phyloP scores from a whole-genome alignment of 2,888 invertebrate genomes.

The Tipula lateralis region DNA sequence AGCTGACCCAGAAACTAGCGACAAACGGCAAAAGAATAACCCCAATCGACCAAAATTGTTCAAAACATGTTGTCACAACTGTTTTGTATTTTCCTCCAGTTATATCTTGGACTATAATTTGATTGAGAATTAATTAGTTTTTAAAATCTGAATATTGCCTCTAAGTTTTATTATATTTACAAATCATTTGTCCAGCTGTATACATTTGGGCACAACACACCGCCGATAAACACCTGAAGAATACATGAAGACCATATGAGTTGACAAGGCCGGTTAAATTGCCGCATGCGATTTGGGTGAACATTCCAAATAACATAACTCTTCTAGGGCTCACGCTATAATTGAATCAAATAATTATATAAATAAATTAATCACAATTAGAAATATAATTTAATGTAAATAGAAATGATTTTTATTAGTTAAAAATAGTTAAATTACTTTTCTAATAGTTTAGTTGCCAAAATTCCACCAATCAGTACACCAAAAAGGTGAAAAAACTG shows the following conservation, averaged over 20 bases:
- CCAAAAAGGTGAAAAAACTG: constrained; percentile 52
- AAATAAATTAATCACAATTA: not conserved
- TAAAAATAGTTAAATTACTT: constrained; percentile 42
- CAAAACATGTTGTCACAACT: constrained; percentile 47
- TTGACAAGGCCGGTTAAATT: constrained; percentile 48
- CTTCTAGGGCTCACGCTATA: constrained; percentile 49
- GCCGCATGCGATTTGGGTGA: constrained; percentile 50
- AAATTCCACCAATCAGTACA: constrained; percentile 50
- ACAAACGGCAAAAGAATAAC: constrained; percentile 50
- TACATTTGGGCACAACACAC: constrained; percentile 51
- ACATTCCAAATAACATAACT: constrained; percentile 50
- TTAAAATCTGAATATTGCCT: not conserved
- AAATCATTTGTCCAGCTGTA: constrained; percentile 50
- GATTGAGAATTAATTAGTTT: not conserved
- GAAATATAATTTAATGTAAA: constrained; percentile 19
- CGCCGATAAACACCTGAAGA: constrained; percentile 50
- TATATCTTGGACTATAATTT: constrained; percentile 47
- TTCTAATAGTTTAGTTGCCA: constrained; percentile 48
- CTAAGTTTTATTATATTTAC: constrained; percentile 40
- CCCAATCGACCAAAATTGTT: constrained; percentile 52
- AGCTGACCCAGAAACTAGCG: constrained; percentile 49
- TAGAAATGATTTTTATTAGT: not conserved
- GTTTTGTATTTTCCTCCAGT: constrained; percentile 48
- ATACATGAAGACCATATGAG: constrained; percentile 49
- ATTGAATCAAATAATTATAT: not conserved